Conservation (phyloP, 2,888 invertebrate genomes). For the Fragum whitleyi region DNA sequence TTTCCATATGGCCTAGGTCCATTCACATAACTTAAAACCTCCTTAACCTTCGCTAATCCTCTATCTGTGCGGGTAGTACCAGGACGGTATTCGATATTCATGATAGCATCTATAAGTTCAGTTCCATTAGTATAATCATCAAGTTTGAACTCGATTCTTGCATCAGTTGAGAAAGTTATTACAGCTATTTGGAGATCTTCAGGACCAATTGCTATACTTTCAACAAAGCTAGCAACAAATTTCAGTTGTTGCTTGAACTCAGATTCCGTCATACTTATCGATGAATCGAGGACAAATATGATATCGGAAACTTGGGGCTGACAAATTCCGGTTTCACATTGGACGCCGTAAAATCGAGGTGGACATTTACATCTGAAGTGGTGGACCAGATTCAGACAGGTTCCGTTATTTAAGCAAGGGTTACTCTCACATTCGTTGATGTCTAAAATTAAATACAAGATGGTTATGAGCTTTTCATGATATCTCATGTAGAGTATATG, state of each 20-base stretch:
- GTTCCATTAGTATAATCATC: conserved; percentile 22
- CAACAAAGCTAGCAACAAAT: conserved; percentile 33
- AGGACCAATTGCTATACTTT: conserved; percentile 25
- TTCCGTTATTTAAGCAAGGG: conserved; percentile 32
- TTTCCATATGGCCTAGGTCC: conserved; percentile 27
- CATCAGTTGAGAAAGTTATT: conserved; percentile 37
- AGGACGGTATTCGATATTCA: conserved; percentile 25
- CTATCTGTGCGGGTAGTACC: conserved; percentile 38
- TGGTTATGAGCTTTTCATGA: too few species aligned
- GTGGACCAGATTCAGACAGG: conserved; percentile 22
- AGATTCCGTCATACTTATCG: conserved; percentile 37
- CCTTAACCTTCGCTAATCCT: conserved; percentile 28
- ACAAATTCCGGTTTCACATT: conserved; percentile 42
- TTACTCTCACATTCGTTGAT: conserved; percentile 16
- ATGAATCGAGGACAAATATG: conserved; percentile 45
- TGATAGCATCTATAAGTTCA: conserved; percentile 25
- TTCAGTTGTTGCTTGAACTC: conserved; percentile 40
- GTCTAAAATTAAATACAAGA: background rate
- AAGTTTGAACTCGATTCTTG: conserved; percentile 36
- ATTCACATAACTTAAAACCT: background rate
- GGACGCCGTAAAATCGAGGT: conserved; percentile 14
- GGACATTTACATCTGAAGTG: conserved; percentile 27
- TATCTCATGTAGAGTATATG: too few species aligned
- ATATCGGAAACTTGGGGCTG: conserved; percentile 41
- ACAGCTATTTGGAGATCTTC: conserved; percentile 38